Evolutionary conservation across 2,113 vertebrate genomes (phyloP).

Genomic region (Atrichornis clamosus): DNA sequence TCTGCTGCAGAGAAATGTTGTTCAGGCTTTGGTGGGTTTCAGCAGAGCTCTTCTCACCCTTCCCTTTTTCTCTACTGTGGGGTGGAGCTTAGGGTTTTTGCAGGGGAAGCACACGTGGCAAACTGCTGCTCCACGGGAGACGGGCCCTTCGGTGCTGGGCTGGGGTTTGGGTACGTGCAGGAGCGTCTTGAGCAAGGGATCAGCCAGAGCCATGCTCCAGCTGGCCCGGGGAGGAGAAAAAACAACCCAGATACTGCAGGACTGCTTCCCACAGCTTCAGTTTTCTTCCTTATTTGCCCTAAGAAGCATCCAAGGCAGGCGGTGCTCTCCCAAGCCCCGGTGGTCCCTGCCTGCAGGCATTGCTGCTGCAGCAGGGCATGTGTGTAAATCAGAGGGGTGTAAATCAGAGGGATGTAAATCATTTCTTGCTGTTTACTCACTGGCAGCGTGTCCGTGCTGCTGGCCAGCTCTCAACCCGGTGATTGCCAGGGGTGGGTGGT

Average conservation of each 20-base stretch:
- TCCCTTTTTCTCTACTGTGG: slow-evolving; percentile 5
- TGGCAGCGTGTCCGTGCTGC: fast-evolving
- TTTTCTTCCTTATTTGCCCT: not conserved
- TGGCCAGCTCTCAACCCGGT: fast-evolving
- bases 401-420: not conserved
- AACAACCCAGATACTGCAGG: not conserved
- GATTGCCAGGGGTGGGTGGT: not conserved
- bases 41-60: not conserved
- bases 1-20: not conserved
- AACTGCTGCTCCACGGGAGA: not conserved
- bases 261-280: not conserved
- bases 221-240: not conserved
- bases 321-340: not conserved
- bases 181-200: not conserved
- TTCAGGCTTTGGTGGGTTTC: slow-evolving; percentile 8
- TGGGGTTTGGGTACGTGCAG: not conserved
- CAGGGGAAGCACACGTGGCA: not conserved
- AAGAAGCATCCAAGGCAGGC: not conserved
- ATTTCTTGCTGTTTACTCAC: too few species aligned
- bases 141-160: fast-evolving
- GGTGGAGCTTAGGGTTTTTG: not conserved
- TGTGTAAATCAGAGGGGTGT: not conserved
- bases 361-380: not conserved
- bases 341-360: not conserved
- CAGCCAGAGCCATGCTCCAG: not conserved